phyloP scores from a whole-genome alignment of 2,797 vertebrate species.

The Cebuella pygmaea region DNA sequence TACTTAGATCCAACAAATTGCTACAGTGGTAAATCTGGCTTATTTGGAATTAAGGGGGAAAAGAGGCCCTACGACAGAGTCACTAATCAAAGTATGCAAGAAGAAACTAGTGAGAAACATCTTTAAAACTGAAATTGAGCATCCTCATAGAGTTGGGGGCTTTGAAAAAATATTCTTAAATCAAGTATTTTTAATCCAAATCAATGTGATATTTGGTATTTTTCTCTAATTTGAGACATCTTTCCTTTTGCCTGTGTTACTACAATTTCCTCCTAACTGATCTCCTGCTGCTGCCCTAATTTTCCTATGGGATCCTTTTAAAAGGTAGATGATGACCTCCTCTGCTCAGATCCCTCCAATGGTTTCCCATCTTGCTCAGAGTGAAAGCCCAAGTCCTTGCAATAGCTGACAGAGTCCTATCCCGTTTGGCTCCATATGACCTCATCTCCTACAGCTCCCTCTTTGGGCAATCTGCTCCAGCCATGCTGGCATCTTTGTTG shows the following conservation, averaged over 20 bases:
- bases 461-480: neutral
- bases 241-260: neutral
- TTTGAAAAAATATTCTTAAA: conserved; percentile 40
- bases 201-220: neutral
- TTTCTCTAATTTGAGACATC: neutral
- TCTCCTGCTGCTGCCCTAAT: neutral
- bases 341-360: neutral
- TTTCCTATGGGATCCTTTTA: neutral
- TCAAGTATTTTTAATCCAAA: conserved; percentile 35
- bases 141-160: neutral
- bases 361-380: neutral
- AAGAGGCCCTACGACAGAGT: neutral
- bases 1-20: neutral
- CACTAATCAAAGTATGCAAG: conserved; percentile 28
- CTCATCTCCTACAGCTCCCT: neutral
- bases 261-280: neutral
- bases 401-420: neutral
- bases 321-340: neutral
- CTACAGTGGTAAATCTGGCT: neutral
- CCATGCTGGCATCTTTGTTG: neutral
- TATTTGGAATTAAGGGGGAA: neutral
- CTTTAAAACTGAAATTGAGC: neutral
- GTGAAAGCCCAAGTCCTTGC: neutral
- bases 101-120: neutral
- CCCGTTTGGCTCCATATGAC: neutral